A percentile compares a stretch with the other conserved stretches of the same genome.
Evolutionary conservation across 2,113 vertebrate species (phyloP).

Genomic region (Siphamia tubifer): DNA sequence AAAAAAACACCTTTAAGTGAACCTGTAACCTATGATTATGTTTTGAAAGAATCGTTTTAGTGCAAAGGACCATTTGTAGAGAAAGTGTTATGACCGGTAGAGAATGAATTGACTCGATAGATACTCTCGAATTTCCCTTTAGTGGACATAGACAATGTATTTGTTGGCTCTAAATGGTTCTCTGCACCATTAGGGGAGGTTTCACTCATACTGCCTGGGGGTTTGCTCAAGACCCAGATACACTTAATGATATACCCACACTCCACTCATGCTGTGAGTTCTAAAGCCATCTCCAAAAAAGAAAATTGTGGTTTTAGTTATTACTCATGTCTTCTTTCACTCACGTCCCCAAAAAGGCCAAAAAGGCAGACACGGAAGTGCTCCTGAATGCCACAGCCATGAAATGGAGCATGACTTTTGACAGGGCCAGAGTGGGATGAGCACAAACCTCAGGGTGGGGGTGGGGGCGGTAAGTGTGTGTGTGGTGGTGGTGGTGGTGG

Average conservation of each 20-base stretch:
- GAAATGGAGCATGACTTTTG: slow-evolving; percentile 61
- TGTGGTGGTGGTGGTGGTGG: no score
- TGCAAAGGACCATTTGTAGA: slow-evolving; percentile 29
- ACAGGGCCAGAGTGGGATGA: slow-evolving; percentile 30
- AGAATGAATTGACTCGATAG: slow-evolving; percentile 55
- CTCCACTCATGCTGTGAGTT: slow-evolving; percentile 57
- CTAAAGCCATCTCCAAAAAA: slow-evolving; percentile 33
- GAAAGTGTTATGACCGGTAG: slow-evolving; percentile 38
- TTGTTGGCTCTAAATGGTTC: slow-evolving; percentile 62
- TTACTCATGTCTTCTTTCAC: slow-evolving; percentile 55
- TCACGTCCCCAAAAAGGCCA: slow-evolving; percentile 12
- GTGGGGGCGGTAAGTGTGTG: no score
- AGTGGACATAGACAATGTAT: slow-evolving; percentile 53
- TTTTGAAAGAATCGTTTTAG: slow-evolving; percentile 27
- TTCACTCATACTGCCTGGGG: slow-evolving; percentile 65
- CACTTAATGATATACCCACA: slow-evolving; percentile 57
- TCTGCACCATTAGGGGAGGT: slow-evolving; percentile 61
- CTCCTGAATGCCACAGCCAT: slow-evolving; percentile 1
- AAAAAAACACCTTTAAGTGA: slow-evolving; percentile 8
- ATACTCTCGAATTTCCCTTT: slow-evolving; percentile 36
- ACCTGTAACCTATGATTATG: slow-evolving; percentile 19
- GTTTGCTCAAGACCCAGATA: slow-evolving; percentile 63
- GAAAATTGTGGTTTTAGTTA: slow-evolving; percentile 60
- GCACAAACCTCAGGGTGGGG: slow-evolving; percentile 32
- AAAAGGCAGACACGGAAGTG: slow-evolving; percentile 12